Base-by-base conservation (phyloP, 2,888 invertebrate genomes). In the Phalera bucephala region DNA sequence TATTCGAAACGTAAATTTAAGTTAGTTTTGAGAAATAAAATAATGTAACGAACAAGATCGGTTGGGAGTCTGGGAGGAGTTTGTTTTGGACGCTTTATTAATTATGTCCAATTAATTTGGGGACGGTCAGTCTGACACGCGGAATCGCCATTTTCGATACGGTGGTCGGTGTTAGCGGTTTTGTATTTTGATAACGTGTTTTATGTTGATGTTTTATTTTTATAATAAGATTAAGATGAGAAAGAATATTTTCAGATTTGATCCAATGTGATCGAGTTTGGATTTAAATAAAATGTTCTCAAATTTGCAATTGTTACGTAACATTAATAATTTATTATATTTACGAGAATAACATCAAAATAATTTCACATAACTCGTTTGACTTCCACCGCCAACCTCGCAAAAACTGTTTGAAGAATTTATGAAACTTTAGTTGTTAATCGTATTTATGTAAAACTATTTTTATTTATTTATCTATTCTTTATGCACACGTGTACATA, bases 91-190 rank as follows among this genome's bases (percentile, higher is more conserved):
- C 70, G 80, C 75, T 83, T 83, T 88, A 86, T 86, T 89, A 89
- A 89, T 87, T 87, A 86, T 84, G 87, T 87, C 86, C 72, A 82
- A 88, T 87, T 86, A 87, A 88, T 86, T 86, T 80, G 50, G 64
- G 69, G 69, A 83, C 72, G 80, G 80, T 72, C 65, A 68, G 64
- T 74, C 77, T 73, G 62, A 69, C 67, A 70, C 65, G 62, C 56
- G 32, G 37, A 60, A 56, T 75, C 57, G 80, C 80, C 57, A 77
- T 78, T 77, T 77, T 73, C 49, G 67, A 65, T 70, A 66, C 65
- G 70, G 77, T 74, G 62, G 68, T 67, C 61, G 64, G 61, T 65
- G 52, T 48, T 40, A 44, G 46, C 49, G 58, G 52, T 58, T 56
- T 54, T 59, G 50, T 67, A 56, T 63, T 51, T 46, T 53, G 41